Conservation (phyloP, 2,113 vertebrate species). For the Nerophis lumbriciformis region DNA sequence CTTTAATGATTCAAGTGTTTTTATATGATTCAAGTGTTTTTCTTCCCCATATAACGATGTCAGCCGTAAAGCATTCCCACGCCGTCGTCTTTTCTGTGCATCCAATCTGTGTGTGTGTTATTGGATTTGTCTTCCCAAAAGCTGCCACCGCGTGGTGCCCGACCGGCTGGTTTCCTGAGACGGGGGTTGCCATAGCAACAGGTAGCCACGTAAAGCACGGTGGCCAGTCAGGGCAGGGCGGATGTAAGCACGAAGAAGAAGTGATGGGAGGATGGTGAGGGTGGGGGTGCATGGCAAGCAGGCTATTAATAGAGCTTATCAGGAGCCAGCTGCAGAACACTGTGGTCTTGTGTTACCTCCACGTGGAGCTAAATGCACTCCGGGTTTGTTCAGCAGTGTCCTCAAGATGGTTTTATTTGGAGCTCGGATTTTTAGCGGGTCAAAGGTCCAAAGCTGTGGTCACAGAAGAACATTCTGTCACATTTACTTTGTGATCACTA, state of each 20-base stretch:
- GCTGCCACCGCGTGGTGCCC: constrained; percentile 45
- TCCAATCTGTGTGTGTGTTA: constrained; percentile 19
- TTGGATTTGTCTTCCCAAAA: constrained; percentile 39
- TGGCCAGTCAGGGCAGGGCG: constrained; percentile 36
- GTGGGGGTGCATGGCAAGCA: constrained; percentile 12
- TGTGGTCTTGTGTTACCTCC: constrained; percentile 22
- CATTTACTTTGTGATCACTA: no score
- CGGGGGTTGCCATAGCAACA: constrained; percentile 57
- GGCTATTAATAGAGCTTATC: constrained; percentile 64
- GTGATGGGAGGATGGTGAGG: background rate
- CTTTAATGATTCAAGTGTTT: background rate
- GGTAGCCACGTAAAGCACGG: constrained; percentile 53
- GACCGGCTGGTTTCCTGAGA: constrained; percentile 32
- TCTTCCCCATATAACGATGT: background rate
- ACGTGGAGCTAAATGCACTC: constrained; percentile 20
- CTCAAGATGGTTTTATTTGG: background rate
- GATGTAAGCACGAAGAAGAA: constrained; percentile 10
- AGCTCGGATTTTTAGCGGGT: background rate
- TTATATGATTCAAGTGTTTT: background rate
- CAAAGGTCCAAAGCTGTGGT: background rate
- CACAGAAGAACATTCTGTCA: no score
- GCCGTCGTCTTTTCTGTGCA: background rate
- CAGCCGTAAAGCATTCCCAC: background rate
- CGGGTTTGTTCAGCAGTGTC: background rate
- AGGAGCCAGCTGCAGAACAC: constrained; percentile 50